Evolutionary conservation across 2,113 vertebrate genomes (phyloP), one percentile per base, ranked within the genome.

Genomic region (Machaerirhynchus nigripectus): DNA sequence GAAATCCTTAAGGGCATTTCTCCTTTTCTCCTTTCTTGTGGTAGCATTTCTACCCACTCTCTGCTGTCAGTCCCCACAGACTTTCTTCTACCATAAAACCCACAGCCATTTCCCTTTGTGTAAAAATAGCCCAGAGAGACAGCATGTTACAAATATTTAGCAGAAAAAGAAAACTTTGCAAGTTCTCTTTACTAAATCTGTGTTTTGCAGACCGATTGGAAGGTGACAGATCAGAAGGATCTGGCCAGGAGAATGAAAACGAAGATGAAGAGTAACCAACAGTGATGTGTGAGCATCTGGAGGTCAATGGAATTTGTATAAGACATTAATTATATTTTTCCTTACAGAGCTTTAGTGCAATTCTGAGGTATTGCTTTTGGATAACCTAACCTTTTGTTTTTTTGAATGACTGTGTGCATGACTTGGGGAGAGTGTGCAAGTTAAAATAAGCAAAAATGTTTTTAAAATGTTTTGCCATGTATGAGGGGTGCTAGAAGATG

Each of bases 171-270:
- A 71, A 82, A 52, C 10, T 33, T 69, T 13, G 20, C 18, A 37
- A 35, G 31, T 47, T 84, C 8, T 76, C 37, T 63, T 87, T 37
- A 68, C 56, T 73, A 49, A 79, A 91, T 68, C 33, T 95, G 7
- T 97, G 65, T 95, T 84, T 96, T 97, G 28, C 96, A 99, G 99
- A 99, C 97, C 98, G 99, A 26, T 31, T 98, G 93, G 99, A 99
- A 94, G 99, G 99, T 5, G 99, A 99, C 97, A 98, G 99, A 68
- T 99, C 99, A 6, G 99, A 99, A 98, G 99, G 99, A 52, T 99
- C 99, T 9, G 98, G 99, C 59, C 99, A 99, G 96, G 99, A 99
- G 77, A 98, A 98, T 5, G 98, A 98, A 90, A 99, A 99, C 0
- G 99, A 99, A 89, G 99, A 99, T 11, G 98, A 99, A 93, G 98